These are phyloP conservation scores for Fregata magnificens DNA, from an alignment of 2,113 vertebrate species.

Conservation along the genomic window DNA sequence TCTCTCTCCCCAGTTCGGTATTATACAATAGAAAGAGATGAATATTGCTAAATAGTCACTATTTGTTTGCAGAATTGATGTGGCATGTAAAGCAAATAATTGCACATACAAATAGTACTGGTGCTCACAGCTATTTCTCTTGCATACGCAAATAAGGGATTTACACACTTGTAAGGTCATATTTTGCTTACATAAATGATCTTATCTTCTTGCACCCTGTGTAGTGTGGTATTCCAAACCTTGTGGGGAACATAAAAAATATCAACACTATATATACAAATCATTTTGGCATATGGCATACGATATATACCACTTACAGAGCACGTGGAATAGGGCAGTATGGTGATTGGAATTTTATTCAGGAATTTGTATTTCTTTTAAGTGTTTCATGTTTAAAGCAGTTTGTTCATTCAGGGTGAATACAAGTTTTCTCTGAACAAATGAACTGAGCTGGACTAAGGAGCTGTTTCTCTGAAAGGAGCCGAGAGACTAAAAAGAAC, in stretches of 20 bases:
- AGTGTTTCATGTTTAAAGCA: background rate
- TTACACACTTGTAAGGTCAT: conserved; percentile 19
- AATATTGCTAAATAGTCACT: conserved; percentile 17
- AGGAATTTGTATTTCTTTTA: background rate
- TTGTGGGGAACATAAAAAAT: background rate
- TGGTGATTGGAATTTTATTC: background rate
- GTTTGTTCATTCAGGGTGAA: background rate
- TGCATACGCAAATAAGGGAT: conserved; percentile 8
- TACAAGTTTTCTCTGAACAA: background rate
- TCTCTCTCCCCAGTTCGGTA: background rate
- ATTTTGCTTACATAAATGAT: conserved; percentile 40
- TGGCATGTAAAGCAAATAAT: conserved; percentile 35
- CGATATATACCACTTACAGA: background rate
- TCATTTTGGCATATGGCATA: background rate
- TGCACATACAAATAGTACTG: background rate
- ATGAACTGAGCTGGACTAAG: background rate
- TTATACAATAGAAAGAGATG: conserved; percentile 3
- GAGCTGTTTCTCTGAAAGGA: background rate
- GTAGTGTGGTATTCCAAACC: background rate
- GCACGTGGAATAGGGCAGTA: background rate
- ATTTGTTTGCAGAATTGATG: conserved; percentile 51
- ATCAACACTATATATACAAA: background rate
- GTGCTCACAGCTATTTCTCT: conserved; percentile 1
- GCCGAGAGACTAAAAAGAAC: background rate
- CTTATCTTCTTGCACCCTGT: conserved; percentile 15